Evolutionary conservation across 2,888 invertebrate species (phyloP).

Genomic region (Eurois occulta): DNA sequence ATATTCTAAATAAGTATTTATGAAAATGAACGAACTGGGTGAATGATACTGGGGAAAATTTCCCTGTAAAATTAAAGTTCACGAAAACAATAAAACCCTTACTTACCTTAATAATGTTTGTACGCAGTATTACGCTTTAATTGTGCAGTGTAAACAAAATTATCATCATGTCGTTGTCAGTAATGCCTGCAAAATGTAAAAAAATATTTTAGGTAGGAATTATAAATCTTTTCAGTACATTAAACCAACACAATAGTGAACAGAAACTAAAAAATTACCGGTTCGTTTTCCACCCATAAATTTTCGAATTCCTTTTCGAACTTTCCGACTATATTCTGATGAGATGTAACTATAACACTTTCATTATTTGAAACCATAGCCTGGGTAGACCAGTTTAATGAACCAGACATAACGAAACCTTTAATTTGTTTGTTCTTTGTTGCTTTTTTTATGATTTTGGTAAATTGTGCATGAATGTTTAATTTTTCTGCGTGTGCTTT

Average conservation of each 20-base stretch:
- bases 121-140: background rate
- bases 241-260: background rate
- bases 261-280: constrained; percentile 71
- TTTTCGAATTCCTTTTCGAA: constrained; percentile 91
- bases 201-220: background rate
- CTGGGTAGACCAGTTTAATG: constrained; percentile 94
- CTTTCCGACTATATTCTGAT: constrained; percentile 87
- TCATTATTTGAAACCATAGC: constrained; percentile 94
- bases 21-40: constrained; percentile 19
- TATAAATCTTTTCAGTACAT: background rate
- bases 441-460: constrained; percentile 70
- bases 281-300: constrained; percentile 90
- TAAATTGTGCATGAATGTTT: constrained; percentile 81
- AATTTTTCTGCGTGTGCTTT: constrained; percentile 85
- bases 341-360: constrained; percentile 92
- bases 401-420: constrained; percentile 92
- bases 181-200: constrained; percentile 75
- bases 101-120: constrained; percentile 10
- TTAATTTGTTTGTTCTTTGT: constrained; percentile 76
- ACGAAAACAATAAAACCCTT: background rate
- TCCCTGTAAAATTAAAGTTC: background rate
- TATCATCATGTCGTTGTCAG: constrained; percentile 56
- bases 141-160: constrained; percentile 23
- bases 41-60: background rate
- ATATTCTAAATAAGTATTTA: background rate